These are phyloP conservation scores for Hirudinaria manillensis DNA, from an alignment of 2,888 invertebrate genomes.

Conservation along the genomic window DNA sequence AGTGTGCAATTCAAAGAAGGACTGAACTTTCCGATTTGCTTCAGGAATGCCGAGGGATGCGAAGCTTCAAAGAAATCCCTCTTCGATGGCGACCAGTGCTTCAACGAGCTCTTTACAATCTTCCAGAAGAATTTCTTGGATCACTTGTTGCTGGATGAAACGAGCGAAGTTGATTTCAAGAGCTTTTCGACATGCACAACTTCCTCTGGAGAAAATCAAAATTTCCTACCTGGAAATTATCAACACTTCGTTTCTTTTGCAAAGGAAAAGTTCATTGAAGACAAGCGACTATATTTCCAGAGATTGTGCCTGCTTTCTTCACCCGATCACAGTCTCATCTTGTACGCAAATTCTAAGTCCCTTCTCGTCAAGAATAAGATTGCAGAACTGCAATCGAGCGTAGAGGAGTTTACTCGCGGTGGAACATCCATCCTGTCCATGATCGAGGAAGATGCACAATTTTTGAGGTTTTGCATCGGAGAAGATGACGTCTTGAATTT, in stretches of 20 bases:
- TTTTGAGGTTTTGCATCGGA: not conserved
- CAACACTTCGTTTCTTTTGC: not conserved
- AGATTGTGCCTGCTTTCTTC: not conserved
- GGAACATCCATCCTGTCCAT: constrained; percentile 1
- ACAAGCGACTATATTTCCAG: constrained; percentile 1
- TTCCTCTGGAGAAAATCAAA: no score
- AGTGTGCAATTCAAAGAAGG: constrained; percentile 1
- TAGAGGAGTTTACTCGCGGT: not conserved
- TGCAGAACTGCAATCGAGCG: not conserved
- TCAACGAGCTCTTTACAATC: not conserved
- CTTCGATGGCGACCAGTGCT: not conserved
- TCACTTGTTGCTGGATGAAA: not conserved
- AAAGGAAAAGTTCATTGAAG: not conserved
- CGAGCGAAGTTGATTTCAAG: no score
- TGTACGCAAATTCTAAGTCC: constrained; percentile 7
- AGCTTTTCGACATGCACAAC: no score
- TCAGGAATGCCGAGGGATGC: not conserved
- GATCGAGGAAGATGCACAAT: not conserved
- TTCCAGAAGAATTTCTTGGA: constrained; percentile 3
- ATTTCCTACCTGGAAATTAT: no score
- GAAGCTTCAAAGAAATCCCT: not conserved
- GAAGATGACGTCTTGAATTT: constrained; percentile 5
- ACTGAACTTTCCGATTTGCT: not conserved
- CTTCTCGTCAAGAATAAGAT: not conserved
- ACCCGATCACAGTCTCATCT: not conserved